Base-by-base conservation (phyloP, 2,113 vertebrate species). In the Percina caprodes region DNA sequence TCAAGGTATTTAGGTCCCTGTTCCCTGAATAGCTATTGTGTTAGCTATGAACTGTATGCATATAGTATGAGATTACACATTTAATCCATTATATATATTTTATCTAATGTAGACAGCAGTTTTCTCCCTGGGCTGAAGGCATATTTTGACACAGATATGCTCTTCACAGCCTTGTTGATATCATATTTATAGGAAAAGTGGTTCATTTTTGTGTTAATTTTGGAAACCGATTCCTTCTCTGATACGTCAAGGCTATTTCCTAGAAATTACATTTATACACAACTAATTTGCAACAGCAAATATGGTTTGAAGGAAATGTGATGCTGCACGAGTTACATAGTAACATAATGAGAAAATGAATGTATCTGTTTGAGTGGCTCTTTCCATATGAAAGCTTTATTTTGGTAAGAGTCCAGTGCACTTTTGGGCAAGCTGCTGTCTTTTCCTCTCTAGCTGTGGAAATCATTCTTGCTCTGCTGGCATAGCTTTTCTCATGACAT, bases 321-420 rank as follows among this genome's bases (percentile, higher is more conserved):
- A 42, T 42, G 10, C 39, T 42, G 39, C 39, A 3, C 39, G 39
- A 42, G 10, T 42, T 42, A 42, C 39, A 42, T 42, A 42, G 39
- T 42, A 42, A 11, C 39, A 42, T 42, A 11, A 42, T 42, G 39
- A 42, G 10, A 11, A 42, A 42, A 42, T 11, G 10, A 10, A 42
- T 42, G 39, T 42, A 42, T 42, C 10, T 60, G 72, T 55, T 46
- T 26, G 72, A 72, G 18, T 10, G n/a, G 54, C 60, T 19, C n/a
- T 63, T 62, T 73, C 42, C 61, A 33, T 67, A 67, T 21, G 56
- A 75, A 72, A 49, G 73, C 68, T 19, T 79, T 63, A 24, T 62
- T 23, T 24, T 21, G 49, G 49, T 39, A 13, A 55, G 35, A 52
- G 46, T 62, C 46, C 8, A n/a, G 45, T 67, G 70, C 71, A 66